A percentile compares a stretch with the other conserved stretches of the same genome.
Conservation (phyloP, 2,888 invertebrate genomes). For the Eledona agricola region DNA sequence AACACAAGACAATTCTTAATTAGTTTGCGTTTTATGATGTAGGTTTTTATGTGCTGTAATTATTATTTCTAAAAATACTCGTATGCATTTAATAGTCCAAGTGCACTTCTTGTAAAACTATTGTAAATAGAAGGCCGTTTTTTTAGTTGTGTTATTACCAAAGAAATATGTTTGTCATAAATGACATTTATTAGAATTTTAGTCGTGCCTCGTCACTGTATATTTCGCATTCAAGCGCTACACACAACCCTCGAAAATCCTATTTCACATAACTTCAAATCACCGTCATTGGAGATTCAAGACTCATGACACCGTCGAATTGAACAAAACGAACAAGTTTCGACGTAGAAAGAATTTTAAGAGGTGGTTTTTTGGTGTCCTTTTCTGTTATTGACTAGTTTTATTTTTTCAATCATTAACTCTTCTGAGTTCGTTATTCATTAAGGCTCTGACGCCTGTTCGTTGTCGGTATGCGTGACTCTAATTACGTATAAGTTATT, state of each 20-base stretch:
- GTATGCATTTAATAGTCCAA: too few relatives aligned
- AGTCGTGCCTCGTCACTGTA: constrained; percentile 6
- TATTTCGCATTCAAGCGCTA: constrained; percentile 25
- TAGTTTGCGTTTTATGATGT: too few relatives aligned
- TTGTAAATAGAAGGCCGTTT: too few relatives aligned
- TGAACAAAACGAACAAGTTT: constrained; percentile 39
- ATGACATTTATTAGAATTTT: constrained; percentile 20
- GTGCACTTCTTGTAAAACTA: too few relatives aligned
- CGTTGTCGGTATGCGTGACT: constrained; percentile 6
- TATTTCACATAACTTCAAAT: constrained; percentile 35
- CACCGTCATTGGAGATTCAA: constrained; percentile 37
- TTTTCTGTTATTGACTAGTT: constrained; percentile 1
- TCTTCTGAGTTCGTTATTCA: constrained; percentile 10
- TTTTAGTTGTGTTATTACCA: too few relatives aligned
- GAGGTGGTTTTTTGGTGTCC: constrained; percentile 11
- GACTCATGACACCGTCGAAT: constrained; percentile 23
- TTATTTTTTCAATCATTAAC: constrained; percentile 1
- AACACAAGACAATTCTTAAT: too few relatives aligned
- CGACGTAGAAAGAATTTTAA: constrained; percentile 30
- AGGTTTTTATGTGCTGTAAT: too few relatives aligned
- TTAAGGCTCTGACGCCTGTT: too few relatives aligned
- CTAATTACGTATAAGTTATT: constrained; percentile 14
- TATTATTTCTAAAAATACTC: too few relatives aligned
- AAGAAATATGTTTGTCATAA: constrained; percentile 15
- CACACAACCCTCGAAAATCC: constrained; percentile 29